Base-by-base conservation (phyloP, 2,888 invertebrate genomes). In the Drosophila vallismaia region DNA sequence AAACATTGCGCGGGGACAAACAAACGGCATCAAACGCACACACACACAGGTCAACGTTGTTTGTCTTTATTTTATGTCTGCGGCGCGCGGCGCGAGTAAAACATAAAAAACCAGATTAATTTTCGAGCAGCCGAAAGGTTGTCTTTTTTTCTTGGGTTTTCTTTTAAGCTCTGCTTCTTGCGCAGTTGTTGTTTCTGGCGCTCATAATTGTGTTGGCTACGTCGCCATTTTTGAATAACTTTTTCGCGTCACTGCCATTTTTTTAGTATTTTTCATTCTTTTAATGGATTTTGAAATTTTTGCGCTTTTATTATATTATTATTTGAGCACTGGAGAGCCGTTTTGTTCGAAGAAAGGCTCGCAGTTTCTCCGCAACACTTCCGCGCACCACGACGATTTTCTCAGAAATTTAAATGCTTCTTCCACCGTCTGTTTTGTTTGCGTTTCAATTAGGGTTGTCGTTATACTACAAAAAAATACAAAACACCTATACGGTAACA, bases 81-180 rank as follows among this genome's bases (percentile, higher is more conserved):
- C 67, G 54, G 44, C 81, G 87, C 81, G 67, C 28, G 28, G 67
- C 28, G 28, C 67, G 74, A 84, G 68, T 80, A 84, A 84, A 77
- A 86, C 76, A 88, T 83, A 86, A 83, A 72, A 63, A 88, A 82
- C 88, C 79, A 86, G 86, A 88, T 88, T 86, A 86, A 73, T 76
- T 88, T 88, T 51, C n/a, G 69, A 72, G 50, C 80, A 72, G 87
- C 48, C 87, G 48, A 77, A 73, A 79, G 77, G 79, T 74, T 71
- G 56, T 69, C 31, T 54, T 67, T 28, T 67, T 28, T 33, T 38
- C 19, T 19, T 19, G 19, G 19, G 1, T 46, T 66, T 67, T 86
- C 77, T 77, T 72, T 85, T 78, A 78, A 85, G 79, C 79, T 71
- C 48, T 60, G 73, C 66, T 82, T 81, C 86, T 77, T 79, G 71